Conservation (phyloP, 37 sponge, comb jelly and placozoan species). For the Haliclona indistincta region DNA sequence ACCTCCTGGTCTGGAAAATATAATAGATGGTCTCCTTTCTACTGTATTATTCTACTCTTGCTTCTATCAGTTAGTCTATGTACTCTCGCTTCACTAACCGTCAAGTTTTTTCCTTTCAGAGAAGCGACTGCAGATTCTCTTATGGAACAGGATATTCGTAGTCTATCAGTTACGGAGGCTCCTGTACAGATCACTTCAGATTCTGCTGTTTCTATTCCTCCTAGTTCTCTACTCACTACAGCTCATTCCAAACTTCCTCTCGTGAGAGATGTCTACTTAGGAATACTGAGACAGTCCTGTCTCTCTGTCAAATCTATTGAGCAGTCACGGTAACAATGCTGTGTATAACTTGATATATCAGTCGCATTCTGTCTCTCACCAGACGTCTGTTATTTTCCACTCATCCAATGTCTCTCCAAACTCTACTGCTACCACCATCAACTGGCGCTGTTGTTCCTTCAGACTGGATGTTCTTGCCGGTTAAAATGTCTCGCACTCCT, state of each 20-base stretch:
- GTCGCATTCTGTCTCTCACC: not conserved
- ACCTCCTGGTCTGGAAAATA: conserved; percentile 50
- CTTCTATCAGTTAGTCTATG: conserved; percentile 24
- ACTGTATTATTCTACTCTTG: conserved; percentile 30
- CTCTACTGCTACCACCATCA: not conserved
- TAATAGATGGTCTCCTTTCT: conserved; percentile 10
- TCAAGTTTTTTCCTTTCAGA: too few relatives aligned
- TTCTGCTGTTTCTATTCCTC: not conserved
- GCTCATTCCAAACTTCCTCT: not conserved
- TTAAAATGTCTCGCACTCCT: not conserved
- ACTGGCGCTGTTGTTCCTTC: not conserved
- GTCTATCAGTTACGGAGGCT: conserved; percentile 21
- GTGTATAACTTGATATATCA: not conserved
- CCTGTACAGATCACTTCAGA: conserved; percentile 21
- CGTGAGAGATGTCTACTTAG: not conserved
- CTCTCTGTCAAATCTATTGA: not conserved
- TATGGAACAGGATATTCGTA: conserved; percentile 6
- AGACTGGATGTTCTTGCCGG: not conserved
- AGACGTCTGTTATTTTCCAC: not conserved
- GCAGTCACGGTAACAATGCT: not conserved
- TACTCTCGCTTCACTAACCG: too few relatives aligned
- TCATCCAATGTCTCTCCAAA: not conserved
- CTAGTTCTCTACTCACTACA: conserved; percentile 3
- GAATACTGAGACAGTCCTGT: not conserved
- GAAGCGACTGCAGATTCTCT: not conserved